Base-by-base conservation (phyloP, 2,888 invertebrate species). In the Liodrosophila aerea region DNA sequence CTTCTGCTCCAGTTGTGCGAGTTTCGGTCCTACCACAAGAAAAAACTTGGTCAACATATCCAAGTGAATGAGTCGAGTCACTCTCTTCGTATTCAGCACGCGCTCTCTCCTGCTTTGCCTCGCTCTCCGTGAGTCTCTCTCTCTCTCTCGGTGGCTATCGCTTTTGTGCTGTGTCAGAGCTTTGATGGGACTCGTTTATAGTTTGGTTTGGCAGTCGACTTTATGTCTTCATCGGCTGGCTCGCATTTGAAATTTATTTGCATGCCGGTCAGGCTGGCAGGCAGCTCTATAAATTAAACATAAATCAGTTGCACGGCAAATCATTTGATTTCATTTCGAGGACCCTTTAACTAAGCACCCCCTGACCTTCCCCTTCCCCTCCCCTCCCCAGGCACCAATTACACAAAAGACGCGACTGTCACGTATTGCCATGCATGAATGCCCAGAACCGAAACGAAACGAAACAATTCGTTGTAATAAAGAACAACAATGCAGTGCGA, bases 231-330 rank as follows among this genome's bases (percentile, higher is more conserved):
- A 82, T 78, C 46, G 68, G 22, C 34, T 33, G 69, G 69, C 58
- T 51, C 62, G 52, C 57, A 74, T 64, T 71, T 49, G 70, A 47
- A 75, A 81, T 81, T 73, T 78, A 81, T 78, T 78, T 81, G 78
- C 72, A 82, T 78, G 82, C 78, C 76, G 78, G 73, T 78, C 78
- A 78, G 82, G 76, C 66, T 57, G 71, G 51, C 63, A 63, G 73
- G 49, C 64, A 78, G 73, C 82, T 76, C 82, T 78, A 78, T 82
- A 78, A 78, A 78, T 78, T 77, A 81, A 81, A 70, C 78, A 82
- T 82, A 78, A 82, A 82, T 82, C 78, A 78, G 82, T 61, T 75
- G 78, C 65, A 81, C 75, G 78, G 73, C 82, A 78, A 78, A 75
- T 70, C 73, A 78, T 78, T 82, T 82, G 76, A 82, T 78, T 78